Percentiles rank a stretch among this genome's conserved stretches.
Conservation (phyloP, 2,797 vertebrate genomes). For the Threskiornis aethiopicus region DNA sequence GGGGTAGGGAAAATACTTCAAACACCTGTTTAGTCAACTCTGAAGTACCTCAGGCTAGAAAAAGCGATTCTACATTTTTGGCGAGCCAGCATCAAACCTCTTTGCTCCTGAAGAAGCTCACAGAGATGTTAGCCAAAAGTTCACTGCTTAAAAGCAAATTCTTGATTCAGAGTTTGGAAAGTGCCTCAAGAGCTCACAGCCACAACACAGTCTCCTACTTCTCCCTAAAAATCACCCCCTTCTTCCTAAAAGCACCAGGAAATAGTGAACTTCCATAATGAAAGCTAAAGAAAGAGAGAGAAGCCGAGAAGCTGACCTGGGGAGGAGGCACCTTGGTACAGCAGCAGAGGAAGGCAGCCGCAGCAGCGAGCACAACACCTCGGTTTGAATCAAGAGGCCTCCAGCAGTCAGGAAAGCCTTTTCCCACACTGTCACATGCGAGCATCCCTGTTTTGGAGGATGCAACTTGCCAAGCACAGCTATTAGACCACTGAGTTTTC, state of each 20-base stretch:
- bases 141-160: not conserved
- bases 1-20: not conserved
- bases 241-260: not conserved
- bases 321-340: not conserved
- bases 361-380: not conserved
- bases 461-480: not conserved
- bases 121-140: not conserved
- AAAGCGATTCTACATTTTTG: not conserved
- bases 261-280: fast-evolving
- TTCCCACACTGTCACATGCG: fast-evolving
- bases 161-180: not conserved
- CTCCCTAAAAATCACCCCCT: not conserved
- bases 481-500: not conserved
- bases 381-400: fast-evolving
- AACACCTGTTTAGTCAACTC: not conserved
- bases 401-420: not conserved
- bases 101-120: not conserved
- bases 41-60: not conserved
- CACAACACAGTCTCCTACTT: not conserved
- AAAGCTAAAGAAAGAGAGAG: not conserved
- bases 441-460: not conserved
- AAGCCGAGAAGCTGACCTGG: not conserved
- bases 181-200: not conserved
- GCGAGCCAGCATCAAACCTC: not conserved
- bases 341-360: not conserved